Percentiles rank a stretch among this genome's conserved stretches.
Evolutionary conservation across 2,888 invertebrate genomes (phyloP).

Genomic region (Gymnosoma rotundatum): DNA sequence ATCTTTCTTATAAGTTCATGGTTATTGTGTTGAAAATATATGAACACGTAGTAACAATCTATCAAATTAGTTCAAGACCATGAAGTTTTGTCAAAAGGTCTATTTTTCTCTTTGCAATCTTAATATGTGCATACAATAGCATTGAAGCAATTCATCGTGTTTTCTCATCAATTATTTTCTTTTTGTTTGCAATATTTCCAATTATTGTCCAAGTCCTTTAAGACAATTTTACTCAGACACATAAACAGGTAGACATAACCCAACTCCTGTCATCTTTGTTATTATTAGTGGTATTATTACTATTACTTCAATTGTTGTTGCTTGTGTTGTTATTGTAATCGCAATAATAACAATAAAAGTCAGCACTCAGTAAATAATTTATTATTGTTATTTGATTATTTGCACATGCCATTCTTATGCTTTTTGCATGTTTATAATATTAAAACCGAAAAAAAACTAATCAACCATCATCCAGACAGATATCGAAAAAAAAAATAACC

Average conservation of each 20-base stretch:
- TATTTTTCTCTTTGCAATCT: not conserved
- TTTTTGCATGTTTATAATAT: conserved; percentile 60
- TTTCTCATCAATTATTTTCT: conserved; percentile 27
- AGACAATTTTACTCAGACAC: not conserved
- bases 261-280: conserved; percentile 37
- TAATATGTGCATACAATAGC: not conserved
- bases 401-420: conserved; percentile 61
- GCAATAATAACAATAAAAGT: conserved; percentile 67
- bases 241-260: not conserved
- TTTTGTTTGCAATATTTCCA: conserved; percentile 1
- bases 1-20: conserved; percentile 24
- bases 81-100: conserved; percentile 67
- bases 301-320: conserved; percentile 53
- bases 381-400: conserved; percentile 69
- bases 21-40: conserved; percentile 36
- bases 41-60: conserved; percentile 65
- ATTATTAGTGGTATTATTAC: conserved; percentile 53
- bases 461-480: conserved; percentile 53
- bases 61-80: conserved; percentile 70
- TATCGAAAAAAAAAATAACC: conserved; percentile 16
- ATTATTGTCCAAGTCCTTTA: conserved; percentile 18
- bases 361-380: conserved; percentile 68
- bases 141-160: conserved; percentile 39
- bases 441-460: conserved; percentile 49
- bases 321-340: conserved; percentile 61